A percentile compares a stretch with the other conserved stretches of the same genome.
Conservation (phyloP, 1,140 invertebrate genomes). For the Drosophila aff. region DNA sequence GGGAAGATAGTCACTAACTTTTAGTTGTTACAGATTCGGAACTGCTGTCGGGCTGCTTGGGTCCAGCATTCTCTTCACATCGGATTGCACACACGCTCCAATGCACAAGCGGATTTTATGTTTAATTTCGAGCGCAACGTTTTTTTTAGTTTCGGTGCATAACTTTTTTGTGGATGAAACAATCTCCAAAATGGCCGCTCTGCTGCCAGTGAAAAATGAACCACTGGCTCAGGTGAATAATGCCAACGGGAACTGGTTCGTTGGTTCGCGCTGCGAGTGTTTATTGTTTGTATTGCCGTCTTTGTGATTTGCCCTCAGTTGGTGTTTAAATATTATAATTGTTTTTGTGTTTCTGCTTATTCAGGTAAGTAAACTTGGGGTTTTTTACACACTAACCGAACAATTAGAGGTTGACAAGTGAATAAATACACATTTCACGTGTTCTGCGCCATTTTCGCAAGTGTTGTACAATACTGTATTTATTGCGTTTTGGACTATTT, state of each 20-base stretch:
- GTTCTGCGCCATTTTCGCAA: conserved; percentile 26
- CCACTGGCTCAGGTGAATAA: conserved; percentile 48
- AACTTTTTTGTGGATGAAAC: conserved; percentile 80
- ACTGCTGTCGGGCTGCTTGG: conserved; percentile 48
- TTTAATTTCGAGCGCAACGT: conserved; percentile 65
- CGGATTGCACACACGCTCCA: conserved; percentile 61
- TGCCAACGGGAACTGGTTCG: conserved; percentile 47
- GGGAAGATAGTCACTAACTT: conserved; percentile 72
- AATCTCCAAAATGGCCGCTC: conserved; percentile 81
- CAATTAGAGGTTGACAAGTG: neutral
- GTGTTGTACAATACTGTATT: conserved; percentile 29
- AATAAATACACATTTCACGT: conserved; percentile 26
- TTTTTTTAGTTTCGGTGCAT: conserved; percentile 76
- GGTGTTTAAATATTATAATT: conserved; percentile 5
- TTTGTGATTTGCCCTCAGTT: conserved; percentile 9
- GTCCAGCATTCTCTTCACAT: conserved; percentile 66
- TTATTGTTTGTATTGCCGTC: conserved; percentile 47
- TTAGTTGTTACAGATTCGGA: conserved; percentile 65
- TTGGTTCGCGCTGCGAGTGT: conserved; percentile 34
- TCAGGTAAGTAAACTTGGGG: conserved; percentile 1
- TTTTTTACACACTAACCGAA: neutral
- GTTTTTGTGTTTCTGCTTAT: neutral
- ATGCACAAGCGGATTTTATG: conserved; percentile 59
- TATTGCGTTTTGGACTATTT: neutral
- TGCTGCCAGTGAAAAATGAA: conserved; percentile 47